phyloP scores from a whole-genome alignment of 2,113 vertebrate species.

The Brienomyrus brachyistius region DNA sequence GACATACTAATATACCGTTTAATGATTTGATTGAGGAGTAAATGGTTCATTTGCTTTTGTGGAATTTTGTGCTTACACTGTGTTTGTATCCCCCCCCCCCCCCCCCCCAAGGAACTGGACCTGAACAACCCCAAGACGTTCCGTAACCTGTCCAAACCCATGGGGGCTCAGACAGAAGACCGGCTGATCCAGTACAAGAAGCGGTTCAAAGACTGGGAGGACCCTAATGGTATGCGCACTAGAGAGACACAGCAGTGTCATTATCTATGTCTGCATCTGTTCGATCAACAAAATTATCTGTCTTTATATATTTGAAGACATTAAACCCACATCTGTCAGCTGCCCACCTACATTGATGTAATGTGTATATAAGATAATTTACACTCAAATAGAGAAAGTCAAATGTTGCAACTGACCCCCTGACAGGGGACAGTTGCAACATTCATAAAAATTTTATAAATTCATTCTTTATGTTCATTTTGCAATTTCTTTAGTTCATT shows the following conservation, averaged over 20 bases:
- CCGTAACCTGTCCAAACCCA: constrained; percentile 89
- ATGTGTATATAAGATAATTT: no score
- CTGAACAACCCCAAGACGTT: constrained; percentile 91
- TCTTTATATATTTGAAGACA: neutral
- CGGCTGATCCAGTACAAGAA: constrained; percentile 94
- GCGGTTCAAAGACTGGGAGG: constrained; percentile 95
- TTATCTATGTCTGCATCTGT: neutral
- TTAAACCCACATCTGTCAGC: no score
- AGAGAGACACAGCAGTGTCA: neutral
- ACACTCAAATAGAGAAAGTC: no score
- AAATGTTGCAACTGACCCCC: no score
- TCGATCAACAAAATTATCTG: neutral
- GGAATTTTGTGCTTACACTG: neutral
- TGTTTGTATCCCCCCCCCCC: neutral
- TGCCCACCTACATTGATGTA: no score
- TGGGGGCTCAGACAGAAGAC: constrained; percentile 96
- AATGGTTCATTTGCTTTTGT: neutral
- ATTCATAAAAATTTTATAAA: no score
- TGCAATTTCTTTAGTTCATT: no score
- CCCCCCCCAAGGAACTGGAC: constrained; percentile 76
- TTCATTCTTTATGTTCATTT: no score
- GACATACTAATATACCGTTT: neutral
- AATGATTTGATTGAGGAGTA: neutral
- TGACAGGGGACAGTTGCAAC: no score
- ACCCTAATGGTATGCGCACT: constrained; percentile 77